phyloP scores from a whole-genome alignment of 2,113 vertebrate genomes.

The Anhinga rufa region DNA sequence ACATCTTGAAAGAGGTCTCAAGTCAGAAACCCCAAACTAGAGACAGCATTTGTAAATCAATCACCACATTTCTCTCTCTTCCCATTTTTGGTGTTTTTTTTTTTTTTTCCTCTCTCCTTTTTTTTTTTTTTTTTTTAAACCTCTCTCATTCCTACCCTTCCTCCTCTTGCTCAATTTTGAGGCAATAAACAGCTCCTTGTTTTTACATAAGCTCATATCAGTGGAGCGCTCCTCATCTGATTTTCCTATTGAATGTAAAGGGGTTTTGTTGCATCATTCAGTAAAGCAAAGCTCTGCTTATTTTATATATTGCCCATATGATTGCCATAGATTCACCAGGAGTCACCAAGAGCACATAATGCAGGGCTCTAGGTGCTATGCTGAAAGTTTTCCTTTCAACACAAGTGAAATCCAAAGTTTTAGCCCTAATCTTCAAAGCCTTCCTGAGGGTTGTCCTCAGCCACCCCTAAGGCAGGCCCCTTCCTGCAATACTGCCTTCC shows the following conservation, averaged over 20 bases:
- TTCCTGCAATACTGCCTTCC: not conserved
- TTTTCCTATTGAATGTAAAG: not conserved
- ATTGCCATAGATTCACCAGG: not conserved
- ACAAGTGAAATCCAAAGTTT: not conserved
- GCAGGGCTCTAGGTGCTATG: no score
- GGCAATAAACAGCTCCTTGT: not conserved
- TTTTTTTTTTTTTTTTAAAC: not conserved
- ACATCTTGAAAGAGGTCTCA: not conserved
- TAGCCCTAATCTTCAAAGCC: not conserved
- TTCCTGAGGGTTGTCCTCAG: not conserved
- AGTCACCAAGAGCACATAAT: not conserved
- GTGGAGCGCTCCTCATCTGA: not conserved
- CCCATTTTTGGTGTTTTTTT: not conserved
- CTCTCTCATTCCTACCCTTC: not conserved
- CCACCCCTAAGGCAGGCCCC: not conserved
- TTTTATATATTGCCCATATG: not conserved
- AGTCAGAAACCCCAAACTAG: not conserved
- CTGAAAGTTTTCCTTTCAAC: not conserved
- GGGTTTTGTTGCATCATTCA: not conserved
- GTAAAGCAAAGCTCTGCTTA: not conserved
- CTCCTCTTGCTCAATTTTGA: not conserved
- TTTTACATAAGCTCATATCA: not conserved
- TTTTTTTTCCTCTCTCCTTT: not conserved
- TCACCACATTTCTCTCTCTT: not conserved
- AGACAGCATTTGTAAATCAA: not conserved